Base-by-base conservation (phyloP, 2,113 vertebrate genomes). In the Callipepla squamata region DNA sequence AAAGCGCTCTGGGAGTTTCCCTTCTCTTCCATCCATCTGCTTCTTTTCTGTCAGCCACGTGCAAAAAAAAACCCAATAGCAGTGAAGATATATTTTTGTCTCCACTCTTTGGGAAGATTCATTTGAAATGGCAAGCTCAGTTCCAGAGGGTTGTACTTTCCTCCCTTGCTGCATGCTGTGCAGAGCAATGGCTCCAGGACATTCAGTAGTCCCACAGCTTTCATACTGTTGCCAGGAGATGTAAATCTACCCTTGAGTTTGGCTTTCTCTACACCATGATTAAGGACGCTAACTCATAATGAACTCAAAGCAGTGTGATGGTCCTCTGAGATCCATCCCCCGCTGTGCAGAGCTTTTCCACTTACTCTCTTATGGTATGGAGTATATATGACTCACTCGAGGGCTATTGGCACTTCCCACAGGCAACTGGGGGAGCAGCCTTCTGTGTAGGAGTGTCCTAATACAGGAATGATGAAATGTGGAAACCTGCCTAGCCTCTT, bases 371-470 rank as follows among this genome's bases (percentile, higher is more conserved):
- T 4, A 21, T 11, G 65, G 36, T 50, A 7, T 51, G 65, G 90
- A 73, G 83, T 86, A 77, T 57, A 19, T 53, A 28, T 96, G 96
- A 94, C 82, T 95, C 92, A 94, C 83, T 36, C 58, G 4, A 91
- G 87, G 94, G 83, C 93, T 91, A 88, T 92, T 94, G 95, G 76
- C 94, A 96, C 95, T 93, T 95, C 93, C 94, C 92, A 95, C 93
- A 68, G 69, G 85, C 76, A 80, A 20, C 90, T 70, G 90, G 74
- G 69, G 90, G 92, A 96, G 90, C 87, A 92, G 83, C 13, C 93
- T 81, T 85, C 73, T 92, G 94, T 81, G 96, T 95, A 62, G 96
- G 95, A 89, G 91, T 94, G 83, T 92, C 94, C 95, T 94, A 90
- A 93, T 95, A 58, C 80, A 62, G 87, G 5, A 80, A 88, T 94